These are phyloP conservation scores for Notarius quadriscutis DNA, from an alignment of 2,113 vertebrate species.

Conservation along the genomic window DNA sequence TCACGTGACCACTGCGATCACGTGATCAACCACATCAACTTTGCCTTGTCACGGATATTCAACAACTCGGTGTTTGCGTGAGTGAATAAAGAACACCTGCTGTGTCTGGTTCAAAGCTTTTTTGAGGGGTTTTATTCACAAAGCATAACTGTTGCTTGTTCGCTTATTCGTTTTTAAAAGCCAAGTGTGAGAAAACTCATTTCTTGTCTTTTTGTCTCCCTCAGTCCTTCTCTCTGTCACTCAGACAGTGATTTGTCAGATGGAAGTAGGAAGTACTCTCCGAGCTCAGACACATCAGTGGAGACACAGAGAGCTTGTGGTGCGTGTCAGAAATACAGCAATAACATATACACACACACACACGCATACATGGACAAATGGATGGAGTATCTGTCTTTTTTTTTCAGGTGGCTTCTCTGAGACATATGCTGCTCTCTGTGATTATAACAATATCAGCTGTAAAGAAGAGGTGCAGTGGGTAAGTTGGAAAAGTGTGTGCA, in stretches of 20 bases:
- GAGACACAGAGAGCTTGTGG: conserved; percentile 84
- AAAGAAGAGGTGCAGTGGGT: conserved; percentile 83
- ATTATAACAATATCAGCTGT: conserved; percentile 79
- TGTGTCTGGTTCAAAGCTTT: too few relatives aligned
- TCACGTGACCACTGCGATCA: conserved; percentile 81
- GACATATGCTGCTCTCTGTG: conserved; percentile 77
- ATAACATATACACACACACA: conserved; percentile 36
- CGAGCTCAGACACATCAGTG: conserved; percentile 80
- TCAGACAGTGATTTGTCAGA: conserved; percentile 79
- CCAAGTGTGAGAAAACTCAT: conserved; percentile 3
- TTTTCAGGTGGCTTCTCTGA: conserved; percentile 76
- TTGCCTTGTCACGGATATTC: conserved; percentile 84
- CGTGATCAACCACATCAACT: conserved; percentile 81
- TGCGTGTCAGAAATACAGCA: conserved; percentile 58
- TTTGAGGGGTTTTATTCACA: too few relatives aligned
- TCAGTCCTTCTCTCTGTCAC: conserved; percentile 77
- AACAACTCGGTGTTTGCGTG: conserved; percentile 85
- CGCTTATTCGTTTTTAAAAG: neutral
- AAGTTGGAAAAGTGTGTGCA: conserved; percentile 69
- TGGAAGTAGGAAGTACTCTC: conserved; percentile 80
- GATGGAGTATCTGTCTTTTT: neutral
- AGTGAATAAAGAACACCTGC: conserved; percentile 56
- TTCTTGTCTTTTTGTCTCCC: neutral
- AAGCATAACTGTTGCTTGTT: neutral
- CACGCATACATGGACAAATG: conserved; percentile 10